These are phyloP conservation scores for Resseliella maxima DNA, from an alignment of 2,888 invertebrate species.

Conservation along the genomic window DNA sequence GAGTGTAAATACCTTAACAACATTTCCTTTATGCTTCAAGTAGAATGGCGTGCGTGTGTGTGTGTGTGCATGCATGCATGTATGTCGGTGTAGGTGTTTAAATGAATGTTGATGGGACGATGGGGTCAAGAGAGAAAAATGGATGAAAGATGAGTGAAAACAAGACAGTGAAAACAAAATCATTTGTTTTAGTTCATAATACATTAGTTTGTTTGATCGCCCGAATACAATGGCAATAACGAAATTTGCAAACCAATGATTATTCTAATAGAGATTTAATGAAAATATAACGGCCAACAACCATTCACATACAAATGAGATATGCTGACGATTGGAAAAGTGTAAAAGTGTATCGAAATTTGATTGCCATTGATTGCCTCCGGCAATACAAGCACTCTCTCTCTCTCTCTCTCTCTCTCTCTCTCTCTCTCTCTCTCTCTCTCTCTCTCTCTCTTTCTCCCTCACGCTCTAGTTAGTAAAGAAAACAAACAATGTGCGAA, in stretches of 20 bases:
- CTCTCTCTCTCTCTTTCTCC: too few relatives aligned
- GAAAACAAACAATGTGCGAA: too few relatives aligned
- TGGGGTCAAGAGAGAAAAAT: background rate
- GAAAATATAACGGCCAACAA: conserved; percentile 1
- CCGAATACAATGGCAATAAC: conserved; percentile 14
- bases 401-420: too few relatives aligned
- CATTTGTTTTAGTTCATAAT: conserved; percentile 2
- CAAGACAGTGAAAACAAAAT: background rate
- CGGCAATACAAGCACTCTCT: background rate
- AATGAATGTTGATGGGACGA: too few relatives aligned
- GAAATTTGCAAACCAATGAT: conserved; percentile 41
- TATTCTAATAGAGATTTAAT: conserved; percentile 43
- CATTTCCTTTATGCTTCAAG: background rate
- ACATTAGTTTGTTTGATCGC: conserved; percentile 4
- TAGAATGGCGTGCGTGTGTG: too few relatives aligned
- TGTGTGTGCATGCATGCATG: background rate
- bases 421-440: too few relatives aligned
- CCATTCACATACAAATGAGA: background rate
- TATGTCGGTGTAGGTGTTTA: too few relatives aligned
- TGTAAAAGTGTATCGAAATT: background rate
- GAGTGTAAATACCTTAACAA: conserved; percentile 29
- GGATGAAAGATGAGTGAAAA: background rate
- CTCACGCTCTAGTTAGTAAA: background rate
- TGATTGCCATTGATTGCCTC: background rate
- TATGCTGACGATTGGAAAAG: background rate